These are phyloP conservation scores for Conus ventricosus DNA, from an alignment of 1,140 invertebrate species.

Conservation along the genomic window DNA sequence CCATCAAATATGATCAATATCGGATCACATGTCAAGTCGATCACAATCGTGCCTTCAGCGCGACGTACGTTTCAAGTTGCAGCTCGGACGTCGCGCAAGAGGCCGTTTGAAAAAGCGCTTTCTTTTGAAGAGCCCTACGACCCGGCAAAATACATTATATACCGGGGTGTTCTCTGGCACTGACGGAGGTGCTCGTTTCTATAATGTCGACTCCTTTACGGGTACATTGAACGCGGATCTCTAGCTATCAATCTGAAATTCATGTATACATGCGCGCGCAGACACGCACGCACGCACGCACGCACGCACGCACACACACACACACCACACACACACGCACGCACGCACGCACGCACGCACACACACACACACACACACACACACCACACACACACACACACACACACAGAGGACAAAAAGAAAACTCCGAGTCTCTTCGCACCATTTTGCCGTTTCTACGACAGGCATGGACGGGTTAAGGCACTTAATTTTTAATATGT, in stretches of 20 bases:
- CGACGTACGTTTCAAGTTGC: too few relatives aligned
- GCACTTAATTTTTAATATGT: background rate
- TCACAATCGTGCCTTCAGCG: background rate
- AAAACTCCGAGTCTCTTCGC: background rate
- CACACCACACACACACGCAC: conserved; percentile 4
- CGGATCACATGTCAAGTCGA: background rate
- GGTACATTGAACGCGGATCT: background rate
- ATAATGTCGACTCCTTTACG: background rate
- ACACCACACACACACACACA: conserved; percentile 5
- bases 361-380: background rate
- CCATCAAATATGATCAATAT: background rate
- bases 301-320: conserved; percentile 9
- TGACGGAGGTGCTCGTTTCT: background rate
- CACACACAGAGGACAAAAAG: background rate
- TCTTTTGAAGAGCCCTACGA: background rate
- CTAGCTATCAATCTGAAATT: background rate
- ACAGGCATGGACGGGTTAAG: background rate
- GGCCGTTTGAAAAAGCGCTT: background rate
- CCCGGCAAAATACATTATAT: background rate
- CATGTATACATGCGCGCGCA: background rate
- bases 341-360: too few relatives aligned
- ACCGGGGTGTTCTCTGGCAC: background rate
- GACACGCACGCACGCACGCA: background rate
- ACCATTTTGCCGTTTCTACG: background rate
- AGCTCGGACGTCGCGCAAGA: too few relatives aligned